phyloP scores from a whole-genome alignment of 2,113 vertebrate species.

The Oceanites oceanicus region DNA sequence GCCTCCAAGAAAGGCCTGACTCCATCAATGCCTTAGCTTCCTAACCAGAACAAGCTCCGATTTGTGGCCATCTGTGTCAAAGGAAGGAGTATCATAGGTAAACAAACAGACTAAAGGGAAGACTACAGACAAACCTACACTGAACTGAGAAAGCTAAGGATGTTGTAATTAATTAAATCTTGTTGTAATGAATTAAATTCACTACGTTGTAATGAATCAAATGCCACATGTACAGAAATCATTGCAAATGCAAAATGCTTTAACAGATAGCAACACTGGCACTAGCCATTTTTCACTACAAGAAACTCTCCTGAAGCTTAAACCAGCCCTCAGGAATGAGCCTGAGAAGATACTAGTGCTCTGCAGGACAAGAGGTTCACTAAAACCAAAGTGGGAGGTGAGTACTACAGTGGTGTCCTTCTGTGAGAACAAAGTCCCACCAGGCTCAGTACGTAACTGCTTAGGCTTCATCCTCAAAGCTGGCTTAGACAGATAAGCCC shows the following conservation, averaged over 20 bases:
- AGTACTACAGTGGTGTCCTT: neutral
- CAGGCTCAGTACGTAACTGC: neutral
- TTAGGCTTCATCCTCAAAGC: neutral
- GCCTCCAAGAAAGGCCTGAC: neutral
- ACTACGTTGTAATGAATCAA: neutral
- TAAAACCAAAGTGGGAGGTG: neutral
- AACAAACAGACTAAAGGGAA: neutral
- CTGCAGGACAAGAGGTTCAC: neutral
- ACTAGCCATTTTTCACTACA: neutral
- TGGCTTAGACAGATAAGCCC: neutral
- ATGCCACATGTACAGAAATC: neutral
- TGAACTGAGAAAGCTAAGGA: neutral
- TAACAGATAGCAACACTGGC: neutral
- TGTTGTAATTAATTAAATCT: neutral
- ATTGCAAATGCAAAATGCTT: neutral
- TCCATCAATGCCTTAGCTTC: neutral
- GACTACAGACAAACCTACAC: neutral
- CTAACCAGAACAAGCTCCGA: neutral
- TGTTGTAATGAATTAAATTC: neutral
- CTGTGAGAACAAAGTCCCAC: neutral
- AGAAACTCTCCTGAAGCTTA: neutral
- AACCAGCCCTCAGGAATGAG: neutral
- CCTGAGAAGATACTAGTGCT: neutral
- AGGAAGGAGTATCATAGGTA: neutral
- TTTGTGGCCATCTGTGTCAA: neutral